Percentiles rank a stretch among this genome's conserved stretches.
phyloP scores from a whole-genome alignment of 2,797 vertebrate species.

The Phalanger gymnotis region DNA sequence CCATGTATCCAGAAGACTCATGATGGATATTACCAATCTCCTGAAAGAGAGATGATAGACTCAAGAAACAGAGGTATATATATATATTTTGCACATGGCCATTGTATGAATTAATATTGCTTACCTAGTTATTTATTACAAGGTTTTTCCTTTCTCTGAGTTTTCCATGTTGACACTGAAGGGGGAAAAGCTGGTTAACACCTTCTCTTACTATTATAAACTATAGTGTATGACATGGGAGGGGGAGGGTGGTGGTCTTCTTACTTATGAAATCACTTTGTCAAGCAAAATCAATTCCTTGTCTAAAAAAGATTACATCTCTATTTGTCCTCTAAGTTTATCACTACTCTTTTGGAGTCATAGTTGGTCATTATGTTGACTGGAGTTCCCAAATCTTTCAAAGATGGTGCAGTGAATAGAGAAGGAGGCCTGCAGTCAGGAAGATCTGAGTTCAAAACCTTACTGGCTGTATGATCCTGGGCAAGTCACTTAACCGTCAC shows the following conservation, averaged over 20 bases:
- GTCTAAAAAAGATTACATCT: not conserved
- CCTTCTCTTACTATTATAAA: not conserved
- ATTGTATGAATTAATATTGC: not conserved
- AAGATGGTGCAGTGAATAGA: too few relatives aligned
- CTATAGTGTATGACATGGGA: not conserved
- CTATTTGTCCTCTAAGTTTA: too few relatives aligned
- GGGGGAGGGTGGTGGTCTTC: not conserved
- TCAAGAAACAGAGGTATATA: not conserved
- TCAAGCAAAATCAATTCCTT: not conserved
- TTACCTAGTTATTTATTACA: not conserved
- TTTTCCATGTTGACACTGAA: not conserved
- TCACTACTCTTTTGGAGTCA: too few relatives aligned
- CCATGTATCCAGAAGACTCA: not conserved
- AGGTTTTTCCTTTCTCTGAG: not conserved
- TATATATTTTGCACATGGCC: not conserved
- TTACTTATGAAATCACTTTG: not conserved
- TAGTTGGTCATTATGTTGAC: too few relatives aligned
- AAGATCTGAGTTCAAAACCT: too few relatives aligned
- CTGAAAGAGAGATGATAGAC: not conserved
- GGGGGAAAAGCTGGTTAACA: not conserved
- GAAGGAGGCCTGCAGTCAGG: too few relatives aligned
- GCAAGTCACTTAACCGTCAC: not conserved
- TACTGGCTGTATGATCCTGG: not conserved
- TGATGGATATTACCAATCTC: not conserved
- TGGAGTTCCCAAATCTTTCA: too few relatives aligned